Base-by-base conservation (phyloP, 92 coral and sea anemone species). In the Epizoanthus scotinus region DNA sequence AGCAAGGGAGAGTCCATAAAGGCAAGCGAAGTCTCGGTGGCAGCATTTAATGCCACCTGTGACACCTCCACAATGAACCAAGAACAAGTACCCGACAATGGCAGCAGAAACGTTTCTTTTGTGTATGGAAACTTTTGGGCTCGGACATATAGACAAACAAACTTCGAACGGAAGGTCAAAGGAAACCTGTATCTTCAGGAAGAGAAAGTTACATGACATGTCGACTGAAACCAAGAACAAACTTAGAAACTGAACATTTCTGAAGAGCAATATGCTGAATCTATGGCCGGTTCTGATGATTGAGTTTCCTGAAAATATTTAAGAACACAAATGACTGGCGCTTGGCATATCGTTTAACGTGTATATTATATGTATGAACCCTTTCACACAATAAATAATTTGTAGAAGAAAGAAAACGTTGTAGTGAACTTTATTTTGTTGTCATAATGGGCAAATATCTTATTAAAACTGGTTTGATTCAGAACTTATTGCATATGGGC, bases 1-100 rank as follows among this genome's bases (percentile, higher is more conserved):
- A 62, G 49, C 71, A 65, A 74, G 70, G 86, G 62, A 26, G 63
- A 36, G 21, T 63, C 64, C 31, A 27, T 84, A 19, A 66, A 58
- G 82, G 83, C 87, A 84, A 75, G 82, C 57, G 87, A 85, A 61
- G 88, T 85, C 59, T 71, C 84, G 5, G 77, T n/a, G 88, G 15
- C 72, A 74, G 14, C 84, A 85, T 71, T 58, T 85, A 27, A 70
- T 70, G 68, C 84, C 84, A 29, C 74, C 87, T 27, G 75, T 61
- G 67, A 62, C 79, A 36, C 88, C 88, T 49, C 56, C 78, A 22
- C 64, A 65, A 13, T 68, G 77, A 24, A 61, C 56, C 2, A 47
- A 28, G 18, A 85, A 85, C 36, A 52, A 71, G 10, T 78, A 85
- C 27, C 81, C 81, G 3, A 61, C 75, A 0, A 22, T 22, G 52